A percentile compares a stretch with the other conserved stretches of the same genome.
Evolutionary conservation across 2,888 invertebrate genomes (phyloP).

Genomic region (Apeira syringaria): DNA sequence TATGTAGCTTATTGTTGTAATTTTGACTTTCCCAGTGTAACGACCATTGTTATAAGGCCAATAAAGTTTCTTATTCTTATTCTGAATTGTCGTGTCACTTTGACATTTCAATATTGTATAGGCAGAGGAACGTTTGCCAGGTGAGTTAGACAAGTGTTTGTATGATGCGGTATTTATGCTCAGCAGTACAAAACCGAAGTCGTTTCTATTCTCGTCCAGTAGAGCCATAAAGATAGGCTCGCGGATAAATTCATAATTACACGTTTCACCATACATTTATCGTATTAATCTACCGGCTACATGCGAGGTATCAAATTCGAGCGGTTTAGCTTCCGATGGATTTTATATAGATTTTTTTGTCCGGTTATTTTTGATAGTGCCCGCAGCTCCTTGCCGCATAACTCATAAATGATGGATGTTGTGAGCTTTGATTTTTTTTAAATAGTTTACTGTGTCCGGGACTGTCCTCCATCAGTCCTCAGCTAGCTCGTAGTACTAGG

Average conservation of each 20-base stretch:
- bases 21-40: no score
- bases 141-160: no score
- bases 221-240: constrained; percentile 25
- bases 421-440: constrained; percentile 1
- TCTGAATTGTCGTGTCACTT: no score
- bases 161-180: no score
- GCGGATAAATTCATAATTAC: constrained; percentile 67
- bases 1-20: no score
- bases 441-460: no score
- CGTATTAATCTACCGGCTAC: constrained; percentile 67
- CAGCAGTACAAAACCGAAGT: neutral
- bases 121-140: no score
- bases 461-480: no score
- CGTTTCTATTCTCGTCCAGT: constrained; percentile 7
- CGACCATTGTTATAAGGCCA: no score
- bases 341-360: constrained; percentile 23
- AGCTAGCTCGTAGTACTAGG: no score
- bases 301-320: constrained; percentile 37
- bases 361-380: constrained; percentile 5
- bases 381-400: constrained; percentile 1
- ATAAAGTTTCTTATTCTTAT: no score
- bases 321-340: constrained; percentile 48
- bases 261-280: constrained; percentile 59
- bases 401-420: constrained; percentile 1
- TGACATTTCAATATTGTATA: no score